Base-by-base conservation (phyloP, 2,888 invertebrate genomes). In the Ceramica pisi region DNA sequence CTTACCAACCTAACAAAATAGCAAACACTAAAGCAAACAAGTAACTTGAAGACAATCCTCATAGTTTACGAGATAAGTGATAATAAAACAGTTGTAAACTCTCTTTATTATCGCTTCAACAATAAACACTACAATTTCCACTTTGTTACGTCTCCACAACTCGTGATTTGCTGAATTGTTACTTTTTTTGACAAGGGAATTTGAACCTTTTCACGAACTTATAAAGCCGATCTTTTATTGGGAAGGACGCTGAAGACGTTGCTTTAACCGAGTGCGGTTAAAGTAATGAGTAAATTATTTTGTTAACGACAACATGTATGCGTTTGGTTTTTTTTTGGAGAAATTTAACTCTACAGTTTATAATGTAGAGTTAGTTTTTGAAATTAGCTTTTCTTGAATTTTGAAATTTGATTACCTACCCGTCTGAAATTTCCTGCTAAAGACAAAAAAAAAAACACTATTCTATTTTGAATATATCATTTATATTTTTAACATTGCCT, bases 1-100 rank as follows among this genome's bases (percentile, higher is more conserved):
- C n/a, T 26, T 46, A 53, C 48, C 53, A 75, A 63, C 46, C 67
- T 59, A 78, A 75, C 70, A 80, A 81, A 81, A 78, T 81, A 74
- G 64, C 70, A 75, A 55, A 65, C 55, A 80, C 66, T 76, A 67
- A 48, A 77, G 83, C 76, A 80, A 57, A 75, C 57, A 73, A 70
- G 66, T 82, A 71, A 78, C 75, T 77, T 68, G 71, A 70, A 81
- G 83, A 85, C 84, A 86, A 82, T 83, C 83, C 69, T 80, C 80
- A 81, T 84, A 83, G 83, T 87, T 86, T 88, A 88, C 83, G 83
- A 88, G 87, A 85, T 83, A 82, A 87, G 87, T 86, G 87, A 87
- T 87, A 87, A 89, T 91, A 90, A 91, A 90, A 89, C 84, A 80
- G 87, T 83, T 89, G 89, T 91, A 89, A 91, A 89, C 78, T 81